Conservation (phyloP, 2,113 vertebrate genomes). For the Percina caprodes region DNA sequence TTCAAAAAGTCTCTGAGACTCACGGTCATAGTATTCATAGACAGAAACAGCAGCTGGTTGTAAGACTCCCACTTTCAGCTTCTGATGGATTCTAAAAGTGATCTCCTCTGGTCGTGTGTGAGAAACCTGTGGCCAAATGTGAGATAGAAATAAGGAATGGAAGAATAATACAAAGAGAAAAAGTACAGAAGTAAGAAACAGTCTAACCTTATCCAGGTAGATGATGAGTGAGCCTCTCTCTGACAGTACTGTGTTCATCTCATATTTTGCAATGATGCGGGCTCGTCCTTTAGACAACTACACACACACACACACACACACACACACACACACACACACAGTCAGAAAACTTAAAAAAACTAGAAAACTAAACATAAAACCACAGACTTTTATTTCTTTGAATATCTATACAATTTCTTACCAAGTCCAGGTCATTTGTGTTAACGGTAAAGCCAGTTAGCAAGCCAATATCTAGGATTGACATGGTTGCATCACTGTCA, state of each 20-base stretch:
- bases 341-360: too few relatives aligned
- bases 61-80: constrained; percentile 79
- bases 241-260: too few relatives aligned
- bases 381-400: not conserved
- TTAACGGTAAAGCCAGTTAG: constrained; percentile 82
- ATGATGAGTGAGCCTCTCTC: too few relatives aligned
- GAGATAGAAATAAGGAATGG: not conserved
- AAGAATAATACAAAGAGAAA: constrained; percentile 12
- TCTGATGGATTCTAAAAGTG: constrained; percentile 82
- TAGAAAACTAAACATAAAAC: too few relatives aligned
- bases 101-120: constrained; percentile 68
- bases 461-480: constrained; percentile 83
- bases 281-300: too few relatives aligned
- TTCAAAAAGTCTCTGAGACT: constrained; percentile 25
- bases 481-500: constrained; percentile 75
- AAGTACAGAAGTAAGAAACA: not conserved
- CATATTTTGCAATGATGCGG: too few relatives aligned
- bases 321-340: too few relatives aligned
- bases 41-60: constrained; percentile 86
- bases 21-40: constrained; percentile 86
- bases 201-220: too few relatives aligned
- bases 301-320: too few relatives aligned
- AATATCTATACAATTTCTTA: constrained; percentile 43
- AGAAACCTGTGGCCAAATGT: constrained; percentile 69
- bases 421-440: constrained; percentile 75